Evolutionary conservation across 92 coral and sea anemone genomes (phyloP).

Genomic region (Siderastrea radians): DNA sequence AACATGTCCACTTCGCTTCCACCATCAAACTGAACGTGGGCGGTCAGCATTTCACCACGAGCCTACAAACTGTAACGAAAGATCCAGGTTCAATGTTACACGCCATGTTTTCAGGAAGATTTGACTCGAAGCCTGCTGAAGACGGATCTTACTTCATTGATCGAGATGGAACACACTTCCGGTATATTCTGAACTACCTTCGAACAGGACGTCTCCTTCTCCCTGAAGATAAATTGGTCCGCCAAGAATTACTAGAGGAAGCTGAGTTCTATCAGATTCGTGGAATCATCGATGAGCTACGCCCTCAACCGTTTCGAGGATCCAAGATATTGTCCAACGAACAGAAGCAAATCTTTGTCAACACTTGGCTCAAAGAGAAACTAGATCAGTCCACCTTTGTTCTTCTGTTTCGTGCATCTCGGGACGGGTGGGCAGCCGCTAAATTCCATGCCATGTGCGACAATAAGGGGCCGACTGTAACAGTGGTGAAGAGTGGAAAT

Average conservation of each 20-base stretch:
- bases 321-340: constrained; percentile 41
- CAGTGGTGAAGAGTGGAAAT: constrained; percentile 52
- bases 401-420: constrained; percentile 56
- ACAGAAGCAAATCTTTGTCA: constrained; percentile 22
- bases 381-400: background rate
- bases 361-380: background rate
- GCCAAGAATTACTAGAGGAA: constrained; percentile 69
- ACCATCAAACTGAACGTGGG: constrained; percentile 71
- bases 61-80: constrained; percentile 60
- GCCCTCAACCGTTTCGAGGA: constrained; percentile 28
- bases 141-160: constrained; percentile 83
- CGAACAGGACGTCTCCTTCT: constrained; percentile 71
- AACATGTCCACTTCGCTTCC: constrained; percentile 69
- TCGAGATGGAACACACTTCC: constrained; percentile 84
- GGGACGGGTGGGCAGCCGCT: constrained; percentile 59
- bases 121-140: constrained; percentile 72
- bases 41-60: constrained; percentile 69
- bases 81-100: constrained; percentile 51
- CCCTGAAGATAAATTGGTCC: constrained; percentile 59
- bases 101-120: constrained; percentile 35
- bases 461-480: constrained; percentile 53
- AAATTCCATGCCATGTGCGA: constrained; percentile 45
- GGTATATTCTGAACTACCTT: constrained; percentile 74
- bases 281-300: constrained; percentile 68
- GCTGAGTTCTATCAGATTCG: constrained; percentile 83